Evolutionary conservation across 2,797 vertebrate genomes (phyloP), one percentile per base, ranked within the genome.

Genomic region (Scolopax bukidnonensis): DNA sequence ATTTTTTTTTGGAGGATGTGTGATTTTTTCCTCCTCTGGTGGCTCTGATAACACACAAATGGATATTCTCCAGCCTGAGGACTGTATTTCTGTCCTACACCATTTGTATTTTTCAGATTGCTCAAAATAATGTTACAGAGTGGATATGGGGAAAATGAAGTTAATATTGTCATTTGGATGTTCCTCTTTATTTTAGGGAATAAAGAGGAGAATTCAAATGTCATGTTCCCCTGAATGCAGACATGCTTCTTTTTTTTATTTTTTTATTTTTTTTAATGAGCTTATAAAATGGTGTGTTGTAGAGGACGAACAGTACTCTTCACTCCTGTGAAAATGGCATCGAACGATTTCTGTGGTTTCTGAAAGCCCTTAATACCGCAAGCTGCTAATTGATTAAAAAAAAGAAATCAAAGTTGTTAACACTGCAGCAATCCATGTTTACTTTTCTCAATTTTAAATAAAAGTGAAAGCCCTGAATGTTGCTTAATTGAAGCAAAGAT

Each of bases 181-280:
- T 57, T 93, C 90, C 51, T 76, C 20, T 92, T 87, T 90, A 61
- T 90, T 93, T 82, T 82, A 68, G 19, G 28, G 21, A 79, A 43
- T 12, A 65, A 10, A 51, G 32, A 83, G 21, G 15, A 73, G 60
- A 90, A 36, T 36, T 36, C 8, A 36, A 77, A 77, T 74, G 38
- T 30, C 56, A 32, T 32, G 4, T 59, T 93, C 4, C 27, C n/a
- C 30, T 77, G 61, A 40, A 61, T 43, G 8, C 0, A 0, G 45
- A 40, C 17, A 53, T 0, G 2, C 2, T 6, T 54, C 68, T 5
- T 43, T 28, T 57, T 36, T 36, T 60, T 41, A 6, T 54, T 75
- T 5, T 43, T 28, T 57, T 36, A n/a, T 60, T 41, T 41, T 43
- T 45, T 33, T 4, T 64, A 23, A 23, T 59, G 6, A 88, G 12